Percentiles rank a stretch among this genome's conserved stretches.
These are phyloP conservation scores for Neocrepidodera transversa DNA, from an alignment of 2,888 invertebrate genomes.

Conservation along the genomic window DNA sequence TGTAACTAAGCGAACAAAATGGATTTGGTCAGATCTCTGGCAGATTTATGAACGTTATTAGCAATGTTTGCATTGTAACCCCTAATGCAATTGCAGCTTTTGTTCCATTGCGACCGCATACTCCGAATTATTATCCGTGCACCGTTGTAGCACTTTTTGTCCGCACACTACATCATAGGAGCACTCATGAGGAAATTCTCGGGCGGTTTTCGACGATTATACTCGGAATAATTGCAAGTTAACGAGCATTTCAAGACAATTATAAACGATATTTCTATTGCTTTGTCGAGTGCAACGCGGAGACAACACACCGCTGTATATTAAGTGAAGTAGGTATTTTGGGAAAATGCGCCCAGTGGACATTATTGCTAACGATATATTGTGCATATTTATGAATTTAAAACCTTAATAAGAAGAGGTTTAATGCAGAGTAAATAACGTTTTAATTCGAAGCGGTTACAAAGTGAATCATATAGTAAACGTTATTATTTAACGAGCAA, in stretches of 20 bases:
- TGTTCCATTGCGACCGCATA: conserved; percentile 50
- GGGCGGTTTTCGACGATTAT: conserved; percentile 34
- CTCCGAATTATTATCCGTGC: conserved; percentile 50
- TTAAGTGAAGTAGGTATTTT: conserved; percentile 6
- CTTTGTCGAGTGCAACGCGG: conserved; percentile 21
- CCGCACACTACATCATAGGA: conserved; percentile 30
- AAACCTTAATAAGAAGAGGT: neutral
- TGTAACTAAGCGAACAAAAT: conserved; percentile 38
- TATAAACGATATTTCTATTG: conserved; percentile 28
- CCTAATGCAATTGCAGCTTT: conserved; percentile 53
- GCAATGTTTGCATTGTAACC: conserved; percentile 49
- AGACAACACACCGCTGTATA: conserved; percentile 20
- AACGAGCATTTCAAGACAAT: conserved; percentile 36
- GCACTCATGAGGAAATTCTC: conserved; percentile 32
- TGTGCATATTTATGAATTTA: neutral
- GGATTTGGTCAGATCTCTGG: conserved; percentile 49
- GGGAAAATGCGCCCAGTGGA: conserved; percentile 1
- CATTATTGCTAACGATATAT: neutral
- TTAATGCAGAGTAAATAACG: too few species aligned
- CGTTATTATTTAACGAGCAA: too few species aligned
- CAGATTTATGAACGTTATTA: conserved; percentile 54
- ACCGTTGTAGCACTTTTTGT: conserved; percentile 46
- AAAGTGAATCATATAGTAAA: too few species aligned
- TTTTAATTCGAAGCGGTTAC: too few species aligned
- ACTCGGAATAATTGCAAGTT: conserved; percentile 38